Base-by-base conservation (phyloP, 1,140 invertebrate species). In the Eriosoma lanigerum region DNA sequence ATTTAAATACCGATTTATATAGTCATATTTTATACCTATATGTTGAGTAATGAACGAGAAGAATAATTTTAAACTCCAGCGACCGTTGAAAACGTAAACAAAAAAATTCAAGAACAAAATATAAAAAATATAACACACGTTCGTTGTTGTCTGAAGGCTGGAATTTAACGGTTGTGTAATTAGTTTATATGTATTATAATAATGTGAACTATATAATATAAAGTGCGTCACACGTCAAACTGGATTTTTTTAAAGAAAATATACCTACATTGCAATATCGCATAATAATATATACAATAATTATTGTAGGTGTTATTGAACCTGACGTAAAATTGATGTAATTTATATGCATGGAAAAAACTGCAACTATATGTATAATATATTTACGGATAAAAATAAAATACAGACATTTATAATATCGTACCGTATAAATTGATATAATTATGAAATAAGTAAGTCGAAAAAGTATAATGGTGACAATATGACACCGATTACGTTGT, bases 131-230 rank as follows among this genome's bases (percentile, higher is more conserved):
- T 38, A 38, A 38, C 4, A 48, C 32, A n/a, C 8, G 13, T 68
- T 17, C 21, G 38, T 68, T 48, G 13, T 48, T 15, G 21, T 26
- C 5, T 48, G 2, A 13, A 26, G 32, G 8, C 32, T 38, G 32
- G 32, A 38, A 38, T 38, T 38, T 38, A 68, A 44, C 21, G 44
- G 66, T 24, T 24, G 17, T 48, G 66, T 46, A 26, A 48, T 48
- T 48, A 48, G 38, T 26, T 68, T 68, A 68, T 68, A 24, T 66
- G n/a, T 46, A 68, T 46, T 68, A 68, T 68, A 44, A 44, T 58
- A 38, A 38, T 38, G 32, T 38, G 8, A 38, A 38, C 32, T 8
- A 38, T 38, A 38, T 8, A n/a, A 38, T 38, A 38, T 4, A 19
- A 62, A 68, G 21, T 68, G 38, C 21, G 21, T 48, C 66, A 48